Evolutionary conservation across 2,797 vertebrate genomes (phyloP).

Genomic region (Tarsius wallacei): DNA sequence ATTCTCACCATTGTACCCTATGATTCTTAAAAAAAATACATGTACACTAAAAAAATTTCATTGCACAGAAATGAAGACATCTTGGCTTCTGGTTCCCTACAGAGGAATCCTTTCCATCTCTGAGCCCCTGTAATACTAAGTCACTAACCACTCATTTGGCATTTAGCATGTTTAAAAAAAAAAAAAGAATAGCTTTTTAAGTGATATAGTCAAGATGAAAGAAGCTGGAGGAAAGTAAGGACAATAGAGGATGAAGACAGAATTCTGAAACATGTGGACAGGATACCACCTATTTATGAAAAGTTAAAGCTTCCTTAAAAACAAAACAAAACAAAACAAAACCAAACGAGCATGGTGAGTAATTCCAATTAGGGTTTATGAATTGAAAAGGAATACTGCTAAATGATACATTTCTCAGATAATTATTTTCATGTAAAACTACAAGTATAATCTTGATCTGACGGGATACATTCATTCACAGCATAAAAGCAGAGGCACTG

Average conservation of each 20-base stretch:
- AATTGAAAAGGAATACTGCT: conserved; percentile 43
- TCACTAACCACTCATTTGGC: conserved; percentile 28
- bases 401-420: conserved; percentile 36
- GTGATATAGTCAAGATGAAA: not conserved
- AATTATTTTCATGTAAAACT: conserved; percentile 59
- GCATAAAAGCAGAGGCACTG: not conserved
- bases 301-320: conserved; percentile 48
- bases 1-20: too few species aligned
- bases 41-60: not conserved
- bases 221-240: conserved; percentile 5
- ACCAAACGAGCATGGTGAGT: not conserved
- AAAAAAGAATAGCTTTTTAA: conserved; percentile 31
- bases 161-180: not conserved
- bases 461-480: not conserved
- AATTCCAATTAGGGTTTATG: not conserved
- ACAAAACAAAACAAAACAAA: too few species aligned
- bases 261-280: conserved; percentile 39
- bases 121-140: conserved; percentile 28
- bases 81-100: not conserved
- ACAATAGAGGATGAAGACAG: not conserved
- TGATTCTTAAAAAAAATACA: too few species aligned
- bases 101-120: not conserved
- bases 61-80: conserved; percentile 56
- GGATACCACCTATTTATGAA: conserved; percentile 39
- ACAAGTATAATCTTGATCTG: conserved; percentile 46